Conservation (phyloP, 2,888 invertebrate genomes). For the Biston betularia region DNA sequence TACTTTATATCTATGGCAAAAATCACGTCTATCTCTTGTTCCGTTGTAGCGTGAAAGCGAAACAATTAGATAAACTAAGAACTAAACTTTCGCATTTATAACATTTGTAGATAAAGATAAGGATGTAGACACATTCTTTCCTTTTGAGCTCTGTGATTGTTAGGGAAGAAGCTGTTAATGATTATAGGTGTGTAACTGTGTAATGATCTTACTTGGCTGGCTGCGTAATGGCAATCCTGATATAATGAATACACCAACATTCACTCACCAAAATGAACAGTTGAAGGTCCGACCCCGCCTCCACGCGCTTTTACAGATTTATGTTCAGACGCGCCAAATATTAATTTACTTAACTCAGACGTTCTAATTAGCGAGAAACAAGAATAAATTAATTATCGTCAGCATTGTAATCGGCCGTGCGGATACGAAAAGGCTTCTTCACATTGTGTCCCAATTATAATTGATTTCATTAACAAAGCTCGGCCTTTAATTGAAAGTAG, state of each 20-base stretch:
- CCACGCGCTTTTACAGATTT: constrained; percentile 40
- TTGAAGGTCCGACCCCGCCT: constrained; percentile 39
- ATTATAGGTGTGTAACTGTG: constrained; percentile 62
- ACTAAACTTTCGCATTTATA: too few species aligned
- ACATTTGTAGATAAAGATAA: not conserved
- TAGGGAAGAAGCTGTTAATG: constrained; percentile 60
- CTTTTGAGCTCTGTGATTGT: constrained; percentile 50
- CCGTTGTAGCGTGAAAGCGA: too few species aligned
- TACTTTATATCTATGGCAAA: too few species aligned
- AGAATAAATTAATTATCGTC: constrained; percentile 64
- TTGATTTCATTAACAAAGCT: constrained; percentile 83
- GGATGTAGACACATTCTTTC: constrained; percentile 22
- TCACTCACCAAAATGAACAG: constrained; percentile 51
- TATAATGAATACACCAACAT: constrained; percentile 58
- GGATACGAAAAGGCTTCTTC: constrained; percentile 67
- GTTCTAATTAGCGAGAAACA: constrained; percentile 52
- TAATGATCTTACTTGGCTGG: constrained; percentile 59
- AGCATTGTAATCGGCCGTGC: constrained; percentile 61
- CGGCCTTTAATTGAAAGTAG: constrained; percentile 84
- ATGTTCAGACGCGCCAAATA: constrained; percentile 44
- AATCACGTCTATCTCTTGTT: too few species aligned
- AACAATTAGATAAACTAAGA: too few species aligned
- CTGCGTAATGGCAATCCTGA: constrained; percentile 55
- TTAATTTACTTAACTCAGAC: constrained; percentile 38
- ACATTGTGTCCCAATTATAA: constrained; percentile 81